Base-by-base conservation (phyloP, 2,888 invertebrate genomes). In the Pristionchus mayeri region DNA sequence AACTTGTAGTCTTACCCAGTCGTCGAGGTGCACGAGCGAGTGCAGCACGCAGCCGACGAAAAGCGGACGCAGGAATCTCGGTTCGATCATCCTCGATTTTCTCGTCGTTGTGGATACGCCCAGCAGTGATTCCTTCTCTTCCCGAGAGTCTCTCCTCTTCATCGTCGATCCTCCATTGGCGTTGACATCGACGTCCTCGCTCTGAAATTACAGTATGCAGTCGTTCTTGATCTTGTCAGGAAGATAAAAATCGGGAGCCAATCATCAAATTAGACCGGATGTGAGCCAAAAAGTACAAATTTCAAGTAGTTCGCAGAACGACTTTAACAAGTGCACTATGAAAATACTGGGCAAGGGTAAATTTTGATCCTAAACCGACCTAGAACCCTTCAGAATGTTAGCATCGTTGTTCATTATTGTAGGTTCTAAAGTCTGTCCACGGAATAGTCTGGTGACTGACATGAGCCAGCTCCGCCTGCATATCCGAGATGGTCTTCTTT, bases 1-100 rank as follows among this genome's bases (percentile, higher is more conserved):
- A 71, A n/a, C 30, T 0, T 40, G 11, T 27, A 27, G 24, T 24
- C 3, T 44, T 85, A 91, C 91, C 91, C 91, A 91, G 76, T 91
- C 91, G 78, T 91, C 91, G 13, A 91, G 84, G 85, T 91, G 91
- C 34, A 91, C 91, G 57, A 91, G 91, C 3, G 87, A 88, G 60
- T 91, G 90, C 63, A 91, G 86, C 30, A 90, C 89, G 9, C 88
- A 71, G 40, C 88, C 91, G 34, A 91, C 85, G 3, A 91, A 57
- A 2, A 91, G 87, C 18, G 91, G 90, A n/a, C 90, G 81, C 3
- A 88, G 86, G 86, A 91, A 91, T 63, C 84, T 85, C 27, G 91
- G 90, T 76, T 88, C 88, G 76, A 7, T 18, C 21, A 84, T 44
- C 0, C 84, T 21, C 9, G 57, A 52, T n/a, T 71, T 71, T 16